Evolutionary conservation across 2,797 vertebrate species (phyloP).

Genomic region (Melanotaenia trifasciata): DNA sequence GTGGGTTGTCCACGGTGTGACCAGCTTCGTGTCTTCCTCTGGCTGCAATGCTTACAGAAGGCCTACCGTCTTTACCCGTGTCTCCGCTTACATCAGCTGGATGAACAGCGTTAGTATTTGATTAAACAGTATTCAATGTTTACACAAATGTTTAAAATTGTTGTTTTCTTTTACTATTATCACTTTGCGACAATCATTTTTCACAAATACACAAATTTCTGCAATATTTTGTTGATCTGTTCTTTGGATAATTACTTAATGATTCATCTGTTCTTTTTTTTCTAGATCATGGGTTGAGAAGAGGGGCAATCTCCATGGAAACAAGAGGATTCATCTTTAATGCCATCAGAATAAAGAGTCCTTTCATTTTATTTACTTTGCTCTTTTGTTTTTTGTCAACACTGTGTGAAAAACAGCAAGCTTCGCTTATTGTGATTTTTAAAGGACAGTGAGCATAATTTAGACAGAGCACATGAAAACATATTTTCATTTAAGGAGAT

Average conservation of each 20-base stretch:
- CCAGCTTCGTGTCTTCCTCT: conserved; percentile 90
- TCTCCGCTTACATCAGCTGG: conserved; percentile 89
- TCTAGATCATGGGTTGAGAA: conserved; percentile 77
- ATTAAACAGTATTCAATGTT: background rate
- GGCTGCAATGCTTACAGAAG: conserved; percentile 86
- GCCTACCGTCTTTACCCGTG: conserved; percentile 90
- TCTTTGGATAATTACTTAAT: conserved; percentile 29
- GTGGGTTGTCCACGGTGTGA: conserved; percentile 88
- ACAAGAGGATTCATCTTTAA: conserved; percentile 37
- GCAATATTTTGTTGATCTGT: background rate
- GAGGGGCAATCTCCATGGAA: conserved; percentile 41
- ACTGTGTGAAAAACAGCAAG: background rate
- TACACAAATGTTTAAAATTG: too few relatives aligned
- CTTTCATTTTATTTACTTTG: conserved; percentile 4
- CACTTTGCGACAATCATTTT: background rate
- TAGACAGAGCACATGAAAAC: too few relatives aligned
- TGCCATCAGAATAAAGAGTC: conserved; percentile 60
- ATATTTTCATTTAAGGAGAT: background rate
- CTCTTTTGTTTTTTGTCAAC: background rate
- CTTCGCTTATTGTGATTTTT: background rate
- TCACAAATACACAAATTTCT: background rate
- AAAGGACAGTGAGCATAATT: background rate
- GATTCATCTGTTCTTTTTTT: conserved; percentile 48
- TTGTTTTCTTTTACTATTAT: background rate
- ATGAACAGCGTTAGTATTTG: conserved; percentile 84